Conservation (phyloP, 2,113 vertebrate species). For the Marmota monax region DNA sequence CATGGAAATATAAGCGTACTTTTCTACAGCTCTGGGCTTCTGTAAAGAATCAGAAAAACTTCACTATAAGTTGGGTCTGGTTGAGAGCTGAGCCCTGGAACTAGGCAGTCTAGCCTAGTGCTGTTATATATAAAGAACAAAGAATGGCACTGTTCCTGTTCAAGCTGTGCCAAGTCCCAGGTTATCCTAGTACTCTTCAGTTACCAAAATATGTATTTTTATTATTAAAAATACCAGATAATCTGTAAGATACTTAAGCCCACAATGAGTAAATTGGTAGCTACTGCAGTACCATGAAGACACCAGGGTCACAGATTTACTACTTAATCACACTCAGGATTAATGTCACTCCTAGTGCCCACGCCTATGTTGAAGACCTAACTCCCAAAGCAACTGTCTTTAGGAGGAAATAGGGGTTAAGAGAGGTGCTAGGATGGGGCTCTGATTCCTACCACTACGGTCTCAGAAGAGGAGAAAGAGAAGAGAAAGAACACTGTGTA, state of each 20-base stretch:
- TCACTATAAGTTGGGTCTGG: background rate
- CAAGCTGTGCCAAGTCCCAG: constrained; percentile 12
- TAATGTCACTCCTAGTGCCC: background rate
- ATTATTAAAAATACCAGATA: background rate
- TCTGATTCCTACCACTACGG: no score
- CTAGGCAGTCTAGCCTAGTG: background rate
- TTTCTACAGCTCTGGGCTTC: background rate
- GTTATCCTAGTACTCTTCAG: background rate
- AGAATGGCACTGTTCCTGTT: background rate
- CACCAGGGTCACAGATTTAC: no score
- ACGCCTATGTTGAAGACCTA: background rate
- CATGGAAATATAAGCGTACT: background rate
- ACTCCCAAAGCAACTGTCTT: background rate
- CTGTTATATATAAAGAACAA: constrained; percentile 11
- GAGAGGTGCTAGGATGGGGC: background rate
- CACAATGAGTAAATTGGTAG: background rate
- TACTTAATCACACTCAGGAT: background rate
- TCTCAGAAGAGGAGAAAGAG: background rate
- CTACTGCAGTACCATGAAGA: background rate
- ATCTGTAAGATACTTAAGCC: background rate
- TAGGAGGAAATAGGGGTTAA: background rate
- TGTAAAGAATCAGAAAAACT: background rate
- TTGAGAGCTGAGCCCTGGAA: background rate
- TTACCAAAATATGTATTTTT: background rate
- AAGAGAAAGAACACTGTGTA: background rate